Percentiles rank a stretch among this genome's conserved stretches.
phyloP scores from a whole-genome alignment of 1,140 invertebrate species.

The Drosophila ironensis region DNA sequence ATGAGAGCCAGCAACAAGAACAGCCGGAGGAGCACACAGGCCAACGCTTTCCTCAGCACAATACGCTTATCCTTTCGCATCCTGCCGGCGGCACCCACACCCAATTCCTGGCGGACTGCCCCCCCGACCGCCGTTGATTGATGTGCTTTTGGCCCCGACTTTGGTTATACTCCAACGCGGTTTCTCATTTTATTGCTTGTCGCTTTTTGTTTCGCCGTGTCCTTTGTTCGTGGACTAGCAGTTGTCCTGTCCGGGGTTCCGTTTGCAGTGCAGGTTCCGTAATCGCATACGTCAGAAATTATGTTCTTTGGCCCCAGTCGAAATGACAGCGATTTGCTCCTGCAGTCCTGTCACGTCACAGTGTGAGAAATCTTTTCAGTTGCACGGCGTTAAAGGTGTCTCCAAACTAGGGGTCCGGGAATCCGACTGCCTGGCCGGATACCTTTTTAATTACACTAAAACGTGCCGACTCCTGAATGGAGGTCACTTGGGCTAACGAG shows the following conservation, averaged over 20 bases:
- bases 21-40: conserved; percentile 3
- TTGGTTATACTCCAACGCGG: conserved; percentile 44
- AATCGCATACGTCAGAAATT: conserved; percentile 78
- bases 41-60: conserved; percentile 51
- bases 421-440: conserved; percentile 56
- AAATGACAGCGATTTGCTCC: conserved; percentile 56
- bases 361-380: conserved; percentile 39
- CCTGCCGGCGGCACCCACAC: neutral
- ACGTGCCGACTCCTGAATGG: conserved; percentile 68
- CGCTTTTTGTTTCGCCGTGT: conserved; percentile 59
- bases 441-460: conserved; percentile 80
- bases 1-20: conserved; percentile 16
- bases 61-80: conserved; percentile 62
- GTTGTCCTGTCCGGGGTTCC: conserved; percentile 29
- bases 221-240: conserved; percentile 39
- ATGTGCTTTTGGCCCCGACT: conserved; percentile 62
- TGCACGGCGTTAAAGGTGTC: conserved; percentile 31
- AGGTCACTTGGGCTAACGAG: conserved; percentile 77
- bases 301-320: conserved; percentile 63
- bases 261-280: conserved; percentile 32
- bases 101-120: neutral
- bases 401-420: conserved; percentile 1
- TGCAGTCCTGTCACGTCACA: conserved; percentile 43
- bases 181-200: conserved; percentile 73
- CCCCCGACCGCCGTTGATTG: conserved; percentile 56